A percentile compares a stretch with the other conserved stretches of the same genome.
These are phyloP conservation scores for Merodon equestris DNA, from an alignment of 2,888 invertebrate species.

Conservation along the genomic window DNA sequence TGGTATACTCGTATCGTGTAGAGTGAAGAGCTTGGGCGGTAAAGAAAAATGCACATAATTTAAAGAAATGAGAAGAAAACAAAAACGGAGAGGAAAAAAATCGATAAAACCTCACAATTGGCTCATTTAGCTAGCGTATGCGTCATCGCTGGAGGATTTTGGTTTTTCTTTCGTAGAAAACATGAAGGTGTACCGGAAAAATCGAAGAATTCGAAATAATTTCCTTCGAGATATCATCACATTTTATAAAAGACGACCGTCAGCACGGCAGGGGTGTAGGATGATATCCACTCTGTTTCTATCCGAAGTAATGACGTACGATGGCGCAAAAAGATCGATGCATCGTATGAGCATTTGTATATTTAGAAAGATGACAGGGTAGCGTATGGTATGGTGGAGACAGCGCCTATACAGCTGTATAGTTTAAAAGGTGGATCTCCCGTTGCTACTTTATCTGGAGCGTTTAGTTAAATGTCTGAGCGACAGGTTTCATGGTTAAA, in stretches of 20 bases:
- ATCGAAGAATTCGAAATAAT: conserved; percentile 23
- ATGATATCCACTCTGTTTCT: background rate
- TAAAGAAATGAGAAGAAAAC: conserved; percentile 15
- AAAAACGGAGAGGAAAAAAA: conserved; percentile 26
- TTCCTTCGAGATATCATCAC: conserved; percentile 23
- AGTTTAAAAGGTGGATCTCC: conserved; percentile 17
- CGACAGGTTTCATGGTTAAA: too few species aligned
- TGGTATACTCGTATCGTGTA: too few species aligned
- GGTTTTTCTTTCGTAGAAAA: background rate
- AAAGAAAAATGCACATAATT: conserved; percentile 45
- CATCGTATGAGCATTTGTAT: background rate
- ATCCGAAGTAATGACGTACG: conserved; percentile 12
- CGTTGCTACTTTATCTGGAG: conserved; percentile 14
- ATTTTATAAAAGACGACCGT: background rate
- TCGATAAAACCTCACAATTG: conserved; percentile 60
- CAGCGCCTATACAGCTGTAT: background rate
- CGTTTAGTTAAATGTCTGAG: too few species aligned
- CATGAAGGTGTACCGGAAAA: conserved; percentile 7
- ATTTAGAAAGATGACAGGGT: conserved; percentile 16
- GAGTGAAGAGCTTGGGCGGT: too few species aligned
- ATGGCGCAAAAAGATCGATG: conserved; percentile 23
- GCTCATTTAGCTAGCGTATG: conserved; percentile 55
- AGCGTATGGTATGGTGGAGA: conserved; percentile 20
- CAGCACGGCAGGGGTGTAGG: conserved; percentile 12
- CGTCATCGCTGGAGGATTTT: conserved; percentile 43